Evolutionary conservation across 2,113 vertebrate genomes (phyloP).

Genomic region (Cephalopholis sonnerati): DNA sequence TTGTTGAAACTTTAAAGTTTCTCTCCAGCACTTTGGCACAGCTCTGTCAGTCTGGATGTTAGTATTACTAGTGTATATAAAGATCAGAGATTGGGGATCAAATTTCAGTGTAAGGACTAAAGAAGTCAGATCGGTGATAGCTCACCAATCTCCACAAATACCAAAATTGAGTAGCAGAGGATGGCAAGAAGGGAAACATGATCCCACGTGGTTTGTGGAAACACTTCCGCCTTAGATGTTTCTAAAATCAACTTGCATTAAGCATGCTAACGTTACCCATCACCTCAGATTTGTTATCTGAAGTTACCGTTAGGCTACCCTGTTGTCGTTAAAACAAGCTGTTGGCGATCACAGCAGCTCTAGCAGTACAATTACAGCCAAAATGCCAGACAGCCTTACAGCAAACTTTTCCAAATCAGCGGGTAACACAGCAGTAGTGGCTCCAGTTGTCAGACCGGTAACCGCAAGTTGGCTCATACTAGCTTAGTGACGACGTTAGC

Average conservation of each 20-base stretch:
- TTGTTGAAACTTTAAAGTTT: background rate
- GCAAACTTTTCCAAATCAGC: slow-evolving; percentile 30
- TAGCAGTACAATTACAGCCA: background rate
- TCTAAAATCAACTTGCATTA: slow-evolving; percentile 44
- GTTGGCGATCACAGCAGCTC: background rate
- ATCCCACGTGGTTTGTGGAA: slow-evolving; percentile 67
- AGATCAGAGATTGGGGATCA: background rate
- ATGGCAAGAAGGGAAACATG: slow-evolving; percentile 26
- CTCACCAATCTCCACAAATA: background rate
- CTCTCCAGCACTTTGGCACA: background rate
- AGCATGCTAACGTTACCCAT: background rate
- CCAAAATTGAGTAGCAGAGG: background rate
- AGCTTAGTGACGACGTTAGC: slow-evolving; percentile 60
- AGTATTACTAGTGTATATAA: background rate
- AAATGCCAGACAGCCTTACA: background rate
- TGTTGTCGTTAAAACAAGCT: background rate
- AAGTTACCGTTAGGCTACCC: too few relatives aligned
- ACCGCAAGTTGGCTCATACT: slow-evolving; percentile 28
- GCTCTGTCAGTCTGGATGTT: background rate
- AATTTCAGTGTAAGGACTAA: background rate
- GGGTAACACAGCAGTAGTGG: background rate
- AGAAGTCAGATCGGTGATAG: background rate
- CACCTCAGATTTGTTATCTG: background rate
- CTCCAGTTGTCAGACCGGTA: slow-evolving; percentile 42
- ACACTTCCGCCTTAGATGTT: slow-evolving; percentile 54